These are phyloP conservation scores for Lithobates pipiens DNA, from an alignment of 2,797 vertebrate species.

Conservation along the genomic window DNA sequence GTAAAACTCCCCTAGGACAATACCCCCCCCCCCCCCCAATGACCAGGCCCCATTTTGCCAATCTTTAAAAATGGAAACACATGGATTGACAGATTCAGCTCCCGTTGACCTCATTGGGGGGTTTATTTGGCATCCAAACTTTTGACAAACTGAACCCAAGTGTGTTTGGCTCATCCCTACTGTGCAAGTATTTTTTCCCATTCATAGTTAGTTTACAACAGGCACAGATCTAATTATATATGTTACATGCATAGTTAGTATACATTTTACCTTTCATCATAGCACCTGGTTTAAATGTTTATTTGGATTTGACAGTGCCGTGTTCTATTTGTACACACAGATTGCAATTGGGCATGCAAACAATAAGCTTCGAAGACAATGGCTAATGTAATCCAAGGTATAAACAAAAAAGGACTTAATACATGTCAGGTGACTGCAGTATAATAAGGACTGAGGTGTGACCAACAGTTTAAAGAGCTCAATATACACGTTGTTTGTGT, in stretches of 20 bases:
- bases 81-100: too few relatives aligned
- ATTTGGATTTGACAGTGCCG: neutral
- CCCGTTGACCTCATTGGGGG: too few relatives aligned
- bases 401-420: neutral
- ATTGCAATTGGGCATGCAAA: neutral
- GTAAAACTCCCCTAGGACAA: too few relatives aligned
- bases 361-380: neutral
- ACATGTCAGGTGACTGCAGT: neutral
- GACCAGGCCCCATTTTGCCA: too few relatives aligned
- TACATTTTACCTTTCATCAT: neutral
- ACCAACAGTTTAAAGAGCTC: neutral
- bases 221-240: too few relatives aligned
- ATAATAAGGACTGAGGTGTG: neutral
- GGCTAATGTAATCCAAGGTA: slow-evolving; percentile 33
- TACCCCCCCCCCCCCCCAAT: too few relatives aligned
- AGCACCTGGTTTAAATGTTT: neutral
- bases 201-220: too few relatives aligned
- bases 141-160: too few relatives aligned
- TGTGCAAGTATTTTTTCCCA: too few relatives aligned
- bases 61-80: too few relatives aligned
- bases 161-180: too few relatives aligned
- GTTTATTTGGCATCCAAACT: too few relatives aligned
- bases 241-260: neutral
- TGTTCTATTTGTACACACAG: neutral
- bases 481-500: slow-evolving; percentile 4